These are phyloP conservation scores for Siniperca scherzeri DNA, from an alignment of 2,797 vertebrate species.

Conservation along the genomic window DNA sequence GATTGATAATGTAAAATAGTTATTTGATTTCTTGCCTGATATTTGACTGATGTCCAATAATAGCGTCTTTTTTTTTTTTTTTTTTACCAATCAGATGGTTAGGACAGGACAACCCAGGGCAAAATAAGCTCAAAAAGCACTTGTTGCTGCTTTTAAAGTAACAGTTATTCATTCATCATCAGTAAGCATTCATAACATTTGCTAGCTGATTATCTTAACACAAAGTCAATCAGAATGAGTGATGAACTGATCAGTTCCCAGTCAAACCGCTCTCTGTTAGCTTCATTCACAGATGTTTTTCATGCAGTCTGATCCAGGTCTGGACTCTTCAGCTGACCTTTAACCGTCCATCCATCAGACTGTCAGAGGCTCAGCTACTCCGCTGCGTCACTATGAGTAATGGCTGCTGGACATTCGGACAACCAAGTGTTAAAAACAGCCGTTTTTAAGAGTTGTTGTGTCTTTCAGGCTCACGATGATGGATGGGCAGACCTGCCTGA, in stretches of 20 bases:
- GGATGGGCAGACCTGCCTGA: not conserved
- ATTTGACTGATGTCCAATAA: too few species aligned
- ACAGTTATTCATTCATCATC: not conserved
- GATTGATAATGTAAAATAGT: too few species aligned
- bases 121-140: too few species aligned
- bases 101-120: too few species aligned
- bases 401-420: not conserved
- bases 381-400: constrained; percentile 6
- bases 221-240: not conserved
- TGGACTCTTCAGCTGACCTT: constrained; percentile 26
- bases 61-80: too few species aligned
- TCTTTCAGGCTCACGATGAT: not conserved
- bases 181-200: not conserved
- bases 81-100: too few species aligned
- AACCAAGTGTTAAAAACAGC: constrained; percentile 14
- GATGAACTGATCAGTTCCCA: not conserved
- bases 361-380: not conserved
- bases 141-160: too few species aligned
- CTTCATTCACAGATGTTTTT: not conserved
- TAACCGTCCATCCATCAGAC: constrained; percentile 13
- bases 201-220: not conserved
- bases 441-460: not conserved
- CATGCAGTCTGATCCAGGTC: not conserved
- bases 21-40: too few species aligned
- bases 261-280: not conserved